Conservation (phyloP, 2,888 invertebrate species). For the Hypena proboscidalis region DNA sequence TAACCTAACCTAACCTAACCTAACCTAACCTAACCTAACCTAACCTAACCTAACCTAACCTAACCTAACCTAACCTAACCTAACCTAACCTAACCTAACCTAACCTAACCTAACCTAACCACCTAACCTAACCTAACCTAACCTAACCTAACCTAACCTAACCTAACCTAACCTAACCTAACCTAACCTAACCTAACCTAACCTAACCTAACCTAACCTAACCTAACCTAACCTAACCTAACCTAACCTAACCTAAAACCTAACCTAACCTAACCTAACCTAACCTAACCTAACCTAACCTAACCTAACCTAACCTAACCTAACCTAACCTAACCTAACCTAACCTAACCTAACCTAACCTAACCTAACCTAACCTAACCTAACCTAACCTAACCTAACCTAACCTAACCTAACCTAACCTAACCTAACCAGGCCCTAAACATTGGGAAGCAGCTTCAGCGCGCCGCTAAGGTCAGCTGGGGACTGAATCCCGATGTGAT, state of each 20-base stretch:
- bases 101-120: conserved; percentile 30
- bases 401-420: conserved; percentile 12
- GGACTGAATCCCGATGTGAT: no score
- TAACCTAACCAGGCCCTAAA: conserved; percentile 13
- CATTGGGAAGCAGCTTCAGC: no score
- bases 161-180: conserved; percentile 39
- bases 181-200: conserved; percentile 30
- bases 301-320: conserved; percentile 22
- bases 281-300: conserved; percentile 25
- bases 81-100: conserved; percentile 35
- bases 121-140: conserved; percentile 33
- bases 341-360: conserved; percentile 34
- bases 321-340: conserved; percentile 34
- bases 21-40: conserved; percentile 34
- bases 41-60: conserved; percentile 35
- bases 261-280: conserved; percentile 26
- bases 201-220: conserved; percentile 23
- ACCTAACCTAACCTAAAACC: conserved; percentile 25
- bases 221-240: conserved; percentile 28
- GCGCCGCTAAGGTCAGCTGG: no score
- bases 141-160: conserved; percentile 37
- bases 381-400: conserved; percentile 28
- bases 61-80: conserved; percentile 35
- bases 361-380: conserved; percentile 31
- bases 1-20: conserved; percentile 34